Base-by-base conservation (phyloP, 1,140 invertebrate genomes). In the Hylaeus volcanicus region DNA sequence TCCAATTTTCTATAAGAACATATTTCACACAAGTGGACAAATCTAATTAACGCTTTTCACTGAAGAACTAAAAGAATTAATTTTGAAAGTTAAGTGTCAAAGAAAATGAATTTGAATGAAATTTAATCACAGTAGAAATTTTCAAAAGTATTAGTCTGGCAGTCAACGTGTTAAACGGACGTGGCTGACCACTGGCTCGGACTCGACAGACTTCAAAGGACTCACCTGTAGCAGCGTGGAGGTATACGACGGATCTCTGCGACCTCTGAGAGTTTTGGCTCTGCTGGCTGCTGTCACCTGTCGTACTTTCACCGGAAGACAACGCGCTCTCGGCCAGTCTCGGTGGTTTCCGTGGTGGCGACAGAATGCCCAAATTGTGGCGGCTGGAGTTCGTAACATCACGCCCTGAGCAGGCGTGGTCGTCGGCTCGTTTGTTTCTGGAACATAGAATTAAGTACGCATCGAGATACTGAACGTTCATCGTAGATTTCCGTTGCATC, bases 251-350 rank as follows among this genome's bases (percentile, higher is more conserved):
- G 84, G 96, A 97, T 87, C 96, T 94, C 88, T 97, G 96, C 39
- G 96, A 96, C 84, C 96, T 95, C 88, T 96, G 95, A 86, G 96
- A 97, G 82, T 96, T 96, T 85, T 97, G 96, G 9, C 96, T 96
- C 89, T 97, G 96, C 4, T 96, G 96, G 69, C 96, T 96, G 91
- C 96, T 96, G 84, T 96, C 95, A 3, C 93, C 91, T 53, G 93
- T 93, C 37, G 93, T 94, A 79, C 93, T 94, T 83, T 93, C 93
- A 45, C 93, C 93, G 6, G 93, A 94, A 41, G 92, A 93, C 79
- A 93, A 84, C 53, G 92, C 92, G 58, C 92, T 93, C 73, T 93
- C 92, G 11, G 90, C 88, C 4, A 93, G 88, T 80, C 92, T 92
- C 26, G 91, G 84, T 39, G 91, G 87, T 89, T 93, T 92, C 51